Evolutionary conservation across 2,113 vertebrate genomes (phyloP).

Genomic region (Hepsetus odoe): DNA sequence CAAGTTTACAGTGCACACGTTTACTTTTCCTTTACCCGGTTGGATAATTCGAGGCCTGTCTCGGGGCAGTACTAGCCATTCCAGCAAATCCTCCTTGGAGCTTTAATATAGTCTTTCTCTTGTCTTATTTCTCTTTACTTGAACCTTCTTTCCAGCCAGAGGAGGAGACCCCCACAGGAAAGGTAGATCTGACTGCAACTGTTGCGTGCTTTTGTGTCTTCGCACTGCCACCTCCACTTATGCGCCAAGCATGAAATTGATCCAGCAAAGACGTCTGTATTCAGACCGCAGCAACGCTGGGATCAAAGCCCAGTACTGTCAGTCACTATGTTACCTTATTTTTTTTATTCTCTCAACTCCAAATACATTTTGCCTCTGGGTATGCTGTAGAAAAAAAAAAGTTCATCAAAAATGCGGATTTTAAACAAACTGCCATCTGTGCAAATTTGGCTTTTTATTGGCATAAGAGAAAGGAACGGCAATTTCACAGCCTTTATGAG

Average conservation of each 20-base stretch:
- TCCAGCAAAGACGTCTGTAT: constrained; percentile 34
- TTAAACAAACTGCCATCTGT: neutral
- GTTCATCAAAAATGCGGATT: neutral
- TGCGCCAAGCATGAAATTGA: constrained; percentile 34
- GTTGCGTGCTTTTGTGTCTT: constrained; percentile 36
- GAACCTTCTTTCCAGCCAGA: constrained; percentile 66
- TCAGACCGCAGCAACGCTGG: constrained; percentile 2
- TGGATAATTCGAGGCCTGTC: neutral
- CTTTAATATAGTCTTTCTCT: constrained; percentile 14
- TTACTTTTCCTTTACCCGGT: neutral
- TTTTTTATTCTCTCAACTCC: neutral
- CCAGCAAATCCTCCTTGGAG: neutral
- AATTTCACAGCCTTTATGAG: neutral
- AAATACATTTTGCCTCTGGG: constrained; percentile 12
- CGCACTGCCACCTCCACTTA: constrained; percentile 6
- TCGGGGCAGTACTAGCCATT: neutral
- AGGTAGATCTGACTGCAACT: constrained; percentile 63
- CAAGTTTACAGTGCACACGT: neutral
- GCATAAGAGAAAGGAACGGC: neutral
- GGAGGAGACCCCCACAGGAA: constrained; percentile 66
- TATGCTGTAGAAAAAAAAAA: neutral
- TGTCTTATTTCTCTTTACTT: constrained; percentile 52
- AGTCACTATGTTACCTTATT: constrained; percentile 11
- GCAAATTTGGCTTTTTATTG: neutral
- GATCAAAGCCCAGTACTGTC: constrained; percentile 29